Evolutionary conservation across 2,797 vertebrate species (phyloP).

Genomic region (Acrossocheilus wenchowensis): DNA sequence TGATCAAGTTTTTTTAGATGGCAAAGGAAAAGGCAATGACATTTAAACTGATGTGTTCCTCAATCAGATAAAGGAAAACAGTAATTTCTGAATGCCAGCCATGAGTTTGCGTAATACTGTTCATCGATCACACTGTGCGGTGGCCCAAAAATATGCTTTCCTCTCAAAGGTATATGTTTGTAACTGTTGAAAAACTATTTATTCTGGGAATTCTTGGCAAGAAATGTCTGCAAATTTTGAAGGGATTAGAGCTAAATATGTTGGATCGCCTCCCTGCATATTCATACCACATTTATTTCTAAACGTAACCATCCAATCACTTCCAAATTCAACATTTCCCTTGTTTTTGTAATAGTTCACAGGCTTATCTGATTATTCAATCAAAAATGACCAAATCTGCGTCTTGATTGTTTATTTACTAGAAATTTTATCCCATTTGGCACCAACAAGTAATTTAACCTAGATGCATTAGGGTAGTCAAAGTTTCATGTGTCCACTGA

Average conservation of each 20-base stretch:
- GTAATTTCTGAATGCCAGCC: slow-evolving; percentile 46
- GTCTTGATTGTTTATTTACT: background rate
- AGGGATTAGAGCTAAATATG: slow-evolving; percentile 63
- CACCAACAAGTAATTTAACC: background rate
- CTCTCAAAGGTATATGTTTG: slow-evolving; percentile 63
- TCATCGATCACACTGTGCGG: slow-evolving; percentile 50
- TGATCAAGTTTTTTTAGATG: slow-evolving; percentile 45
- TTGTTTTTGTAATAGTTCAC: slow-evolving; percentile 19
- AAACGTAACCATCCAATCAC: slow-evolving; percentile 11
- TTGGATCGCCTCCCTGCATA: slow-evolving; percentile 37
- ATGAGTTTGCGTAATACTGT: slow-evolving; percentile 56
- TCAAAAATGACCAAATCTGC: background rate
- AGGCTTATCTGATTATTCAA: slow-evolving; percentile 1
- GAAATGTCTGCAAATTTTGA: slow-evolving; percentile 56
- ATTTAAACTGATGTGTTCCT: slow-evolving; percentile 56
- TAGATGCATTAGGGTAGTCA: background rate
- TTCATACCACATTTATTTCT: slow-evolving; percentile 54
- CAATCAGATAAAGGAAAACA: slow-evolving; percentile 44
- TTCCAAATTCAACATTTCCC: slow-evolving; percentile 41
- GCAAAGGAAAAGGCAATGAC: slow-evolving; percentile 52
- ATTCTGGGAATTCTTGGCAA: slow-evolving; percentile 64
- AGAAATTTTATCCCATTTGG: background rate
- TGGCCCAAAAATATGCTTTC: slow-evolving; percentile 63
- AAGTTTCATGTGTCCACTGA: background rate
- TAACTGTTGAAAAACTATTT: slow-evolving; percentile 56